Evolutionary conservation across 2,888 invertebrate genomes (phyloP).

Genomic region (Drosophila hamatofila): DNA sequence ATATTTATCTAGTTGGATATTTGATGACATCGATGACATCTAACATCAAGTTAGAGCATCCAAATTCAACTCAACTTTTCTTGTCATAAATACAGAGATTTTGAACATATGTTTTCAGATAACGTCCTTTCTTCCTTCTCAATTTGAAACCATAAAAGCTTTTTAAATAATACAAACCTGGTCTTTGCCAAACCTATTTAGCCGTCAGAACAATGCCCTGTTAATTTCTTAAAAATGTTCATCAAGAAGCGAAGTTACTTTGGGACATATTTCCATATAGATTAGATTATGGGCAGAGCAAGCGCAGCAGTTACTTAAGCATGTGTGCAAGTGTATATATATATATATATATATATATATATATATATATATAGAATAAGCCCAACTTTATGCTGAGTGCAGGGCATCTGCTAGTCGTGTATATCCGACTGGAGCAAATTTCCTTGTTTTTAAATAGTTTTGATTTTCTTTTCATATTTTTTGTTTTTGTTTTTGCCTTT

Average conservation of each 20-base stretch:
- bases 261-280: background rate
- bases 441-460: conserved; percentile 9
- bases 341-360: too few relatives aligned
- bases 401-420: background rate
- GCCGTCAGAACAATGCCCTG: background rate
- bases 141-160: background rate
- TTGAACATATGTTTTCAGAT: background rate
- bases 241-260: background rate
- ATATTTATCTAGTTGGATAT: too few relatives aligned
- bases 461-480: conserved; percentile 11
- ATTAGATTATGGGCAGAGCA: too few relatives aligned
- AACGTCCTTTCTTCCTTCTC: background rate
- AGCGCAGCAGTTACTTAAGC: background rate
- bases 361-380: too few relatives aligned
- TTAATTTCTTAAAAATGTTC: background rate
- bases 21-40: too few relatives aligned
- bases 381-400: background rate
- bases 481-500: background rate
- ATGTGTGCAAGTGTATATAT: background rate
- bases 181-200: background rate
- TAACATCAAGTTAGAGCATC: too few relatives aligned
- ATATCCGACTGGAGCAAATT: background rate
- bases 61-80: background rate
- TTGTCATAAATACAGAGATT: background rate
- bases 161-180: background rate